A percentile compares a stretch with the other conserved stretches of the same genome.
These are phyloP conservation scores for Mycalesis mineus DNA, from an alignment of 2,888 invertebrate genomes.

Conservation along the genomic window DNA sequence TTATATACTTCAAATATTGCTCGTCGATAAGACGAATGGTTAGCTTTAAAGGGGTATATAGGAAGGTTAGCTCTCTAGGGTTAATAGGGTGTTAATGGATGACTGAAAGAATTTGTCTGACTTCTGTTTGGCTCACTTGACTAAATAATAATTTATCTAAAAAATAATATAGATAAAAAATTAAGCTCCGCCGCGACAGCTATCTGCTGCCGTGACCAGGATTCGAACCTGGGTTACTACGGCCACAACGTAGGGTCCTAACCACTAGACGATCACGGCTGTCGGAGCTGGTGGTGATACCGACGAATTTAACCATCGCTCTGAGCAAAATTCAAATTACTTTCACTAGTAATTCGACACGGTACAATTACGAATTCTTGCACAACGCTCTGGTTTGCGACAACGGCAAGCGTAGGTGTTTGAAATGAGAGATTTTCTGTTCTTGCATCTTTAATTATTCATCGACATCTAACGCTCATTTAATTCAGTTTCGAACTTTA, in stretches of 20 bases:
- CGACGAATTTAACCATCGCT: background rate
- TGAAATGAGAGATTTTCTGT: no score
- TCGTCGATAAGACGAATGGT: no score
- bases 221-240: conserved; percentile 88
- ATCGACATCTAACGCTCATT: no score
- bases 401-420: no score
- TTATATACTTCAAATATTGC: no score
- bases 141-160: background rate
- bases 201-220: conserved; percentile 70
- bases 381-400: background rate
- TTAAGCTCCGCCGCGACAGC: conserved; percentile 10
- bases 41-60: no score
- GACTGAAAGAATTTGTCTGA: no score
- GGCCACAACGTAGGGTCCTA: conserved; percentile 88
- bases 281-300: conserved; percentile 29
- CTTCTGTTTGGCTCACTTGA: no score
- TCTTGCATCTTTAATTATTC: no score
- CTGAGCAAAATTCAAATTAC: background rate
- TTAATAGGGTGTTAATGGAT: no score
- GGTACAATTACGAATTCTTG: background rate
- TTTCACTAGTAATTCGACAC: background rate
- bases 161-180: background rate
- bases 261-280: conserved; percentile 84
- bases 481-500: no score
- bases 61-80: no score